A percentile compares a stretch with the other conserved stretches of the same genome.
These are phyloP conservation scores for Panthera tigris DNA, from an alignment of 2,113 vertebrate species.

Conservation along the genomic window DNA sequence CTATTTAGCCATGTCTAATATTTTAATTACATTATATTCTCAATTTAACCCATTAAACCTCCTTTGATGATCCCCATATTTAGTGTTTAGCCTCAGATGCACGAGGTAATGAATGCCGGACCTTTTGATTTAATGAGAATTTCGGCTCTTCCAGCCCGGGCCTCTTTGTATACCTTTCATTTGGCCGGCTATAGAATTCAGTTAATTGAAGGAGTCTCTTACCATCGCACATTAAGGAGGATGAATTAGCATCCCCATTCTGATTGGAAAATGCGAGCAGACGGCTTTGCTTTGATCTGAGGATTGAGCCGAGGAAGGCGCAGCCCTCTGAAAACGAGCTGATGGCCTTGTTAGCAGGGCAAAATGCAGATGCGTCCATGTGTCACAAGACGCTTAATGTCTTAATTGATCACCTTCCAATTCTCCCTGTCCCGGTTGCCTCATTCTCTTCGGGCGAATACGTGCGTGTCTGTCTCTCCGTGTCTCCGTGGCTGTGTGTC, in stretches of 20 bases:
- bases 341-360: conserved; percentile 95
- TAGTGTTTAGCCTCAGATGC: conserved; percentile 98
- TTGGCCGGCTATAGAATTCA: conserved; percentile 94
- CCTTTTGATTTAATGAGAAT: conserved; percentile 98
- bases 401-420: conserved; percentile 98
- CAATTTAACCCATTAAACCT: conserved; percentile 99
- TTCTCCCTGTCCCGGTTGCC: conserved; percentile 77
- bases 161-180: conserved; percentile 92
- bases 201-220: conserved; percentile 99
- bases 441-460: neutral
- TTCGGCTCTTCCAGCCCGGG: conserved; percentile 90
- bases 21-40: conserved; percentile 99
- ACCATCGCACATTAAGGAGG: conserved; percentile 94
- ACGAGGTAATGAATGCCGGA: conserved; percentile 92
- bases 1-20: conserved; percentile 97
- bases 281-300: conserved; percentile 95
- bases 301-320: conserved; percentile 89
- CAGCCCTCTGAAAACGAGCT: conserved; percentile 97
- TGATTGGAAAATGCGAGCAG: conserved; percentile 90
- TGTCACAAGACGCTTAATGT: conserved; percentile 99
- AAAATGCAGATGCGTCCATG: conserved; percentile 94
- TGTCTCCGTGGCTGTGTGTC: too few species aligned
- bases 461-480: too few species aligned
- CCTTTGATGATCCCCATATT: conserved; percentile 96
- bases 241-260: conserved; percentile 98